These are phyloP conservation scores for Zaprionus nigranus DNA, from an alignment of 1,140 invertebrate species.

Conservation along the genomic window DNA sequence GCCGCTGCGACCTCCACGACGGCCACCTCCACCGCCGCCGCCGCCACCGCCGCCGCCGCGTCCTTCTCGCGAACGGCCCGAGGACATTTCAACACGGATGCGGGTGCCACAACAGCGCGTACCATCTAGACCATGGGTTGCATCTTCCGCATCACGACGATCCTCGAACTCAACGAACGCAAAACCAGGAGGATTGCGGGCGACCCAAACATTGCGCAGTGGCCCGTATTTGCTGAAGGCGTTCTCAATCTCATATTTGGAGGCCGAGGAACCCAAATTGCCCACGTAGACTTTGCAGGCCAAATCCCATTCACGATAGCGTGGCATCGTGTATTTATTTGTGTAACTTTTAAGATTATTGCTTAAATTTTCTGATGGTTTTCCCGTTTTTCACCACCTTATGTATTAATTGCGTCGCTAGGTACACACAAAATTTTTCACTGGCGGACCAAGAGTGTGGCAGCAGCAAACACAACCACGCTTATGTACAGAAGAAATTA, in stretches of 20 bases:
- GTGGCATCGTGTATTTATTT: conserved; percentile 86
- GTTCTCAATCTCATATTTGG: conserved; percentile 96
- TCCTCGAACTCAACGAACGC: conserved; percentile 99
- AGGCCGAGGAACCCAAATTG: conserved; percentile 95
- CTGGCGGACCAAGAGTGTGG: neutral
- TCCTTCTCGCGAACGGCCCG: conserved; percentile 91
- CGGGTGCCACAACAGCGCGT: conserved; percentile 94
- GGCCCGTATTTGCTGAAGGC: conserved; percentile 97
- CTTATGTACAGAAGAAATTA: conserved; percentile 43
- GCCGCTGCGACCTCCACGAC: conserved; percentile 45
- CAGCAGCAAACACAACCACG: conserved; percentile 42
- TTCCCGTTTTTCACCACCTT: conserved; percentile 3
- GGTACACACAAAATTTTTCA: conserved; percentile 44
- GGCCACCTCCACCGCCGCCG: conserved; percentile 68
- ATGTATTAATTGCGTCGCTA: conserved; percentile 46
- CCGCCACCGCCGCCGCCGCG: conserved; percentile 87
- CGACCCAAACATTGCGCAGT: conserved; percentile 98
- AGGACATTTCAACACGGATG: conserved; percentile 95
- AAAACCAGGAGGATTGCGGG: conserved; percentile 96
- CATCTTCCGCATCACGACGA: conserved; percentile 98
- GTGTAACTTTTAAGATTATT: conserved; percentile 18
- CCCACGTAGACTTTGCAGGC: conserved; percentile 99
- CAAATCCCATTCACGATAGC: conserved; percentile 95
- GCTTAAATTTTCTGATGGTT: conserved; percentile 8
- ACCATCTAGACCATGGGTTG: conserved; percentile 97